Conservation (phyloP, 2,113 vertebrate genomes). For the Gila orcuttii region DNA sequence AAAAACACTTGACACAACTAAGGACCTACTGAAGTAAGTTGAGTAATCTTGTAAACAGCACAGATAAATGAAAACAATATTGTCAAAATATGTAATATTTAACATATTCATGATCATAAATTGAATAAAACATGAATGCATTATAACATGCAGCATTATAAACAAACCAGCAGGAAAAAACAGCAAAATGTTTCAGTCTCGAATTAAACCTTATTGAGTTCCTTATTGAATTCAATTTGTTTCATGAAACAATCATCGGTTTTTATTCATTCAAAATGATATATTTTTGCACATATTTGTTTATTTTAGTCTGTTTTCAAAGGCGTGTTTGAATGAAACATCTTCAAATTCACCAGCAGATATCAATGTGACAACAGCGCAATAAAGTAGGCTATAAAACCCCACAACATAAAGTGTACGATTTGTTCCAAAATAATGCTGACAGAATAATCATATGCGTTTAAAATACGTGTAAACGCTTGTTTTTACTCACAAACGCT, state of each 20-base stretch:
- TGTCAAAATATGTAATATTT: background rate
- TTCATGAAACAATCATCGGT: background rate
- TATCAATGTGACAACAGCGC: background rate
- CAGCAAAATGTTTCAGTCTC: background rate
- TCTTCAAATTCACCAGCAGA: background rate
- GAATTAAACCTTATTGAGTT: background rate
- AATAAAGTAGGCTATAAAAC: background rate
- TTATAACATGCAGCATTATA: background rate
- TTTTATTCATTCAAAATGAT: background rate
- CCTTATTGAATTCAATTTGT: background rate
- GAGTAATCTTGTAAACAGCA: background rate
- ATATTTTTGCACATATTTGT: background rate
- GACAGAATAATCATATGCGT: background rate
- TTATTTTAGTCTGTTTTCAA: background rate
- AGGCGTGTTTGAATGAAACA: background rate
- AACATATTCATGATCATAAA: background rate
- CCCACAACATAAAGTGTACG: background rate
- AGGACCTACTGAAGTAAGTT: background rate
- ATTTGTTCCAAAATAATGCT: background rate
- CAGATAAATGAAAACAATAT: background rate
- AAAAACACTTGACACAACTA: background rate
- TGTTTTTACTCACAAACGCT: conserved; percentile 29
- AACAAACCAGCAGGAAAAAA: background rate
- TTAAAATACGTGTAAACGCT: background rate
- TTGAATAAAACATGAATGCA: background rate